A percentile compares a stretch with the other conserved stretches of the same genome.
These are phyloP conservation scores for Malthinus flaveolus DNA, from an alignment of 2,888 invertebrate species.

Conservation along the genomic window DNA sequence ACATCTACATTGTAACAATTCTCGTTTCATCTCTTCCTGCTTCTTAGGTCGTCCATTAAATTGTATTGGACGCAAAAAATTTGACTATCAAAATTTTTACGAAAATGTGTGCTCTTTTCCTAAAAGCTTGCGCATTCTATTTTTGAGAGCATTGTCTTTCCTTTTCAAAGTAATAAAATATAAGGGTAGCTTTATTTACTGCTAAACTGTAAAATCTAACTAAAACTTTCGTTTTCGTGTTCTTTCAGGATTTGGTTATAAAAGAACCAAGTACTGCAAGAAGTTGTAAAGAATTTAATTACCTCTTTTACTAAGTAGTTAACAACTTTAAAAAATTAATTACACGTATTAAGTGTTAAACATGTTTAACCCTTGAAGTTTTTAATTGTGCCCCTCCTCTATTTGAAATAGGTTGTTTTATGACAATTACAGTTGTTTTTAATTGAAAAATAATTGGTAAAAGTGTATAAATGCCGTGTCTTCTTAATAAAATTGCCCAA, in stretches of 20 bases:
- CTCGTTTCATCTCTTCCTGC: no score
- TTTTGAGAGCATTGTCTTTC: conserved; percentile 13
- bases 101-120: background rate
- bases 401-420: background rate
- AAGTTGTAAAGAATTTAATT: conserved; percentile 5
- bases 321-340: conserved; percentile 6
- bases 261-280: conserved; percentile 7
- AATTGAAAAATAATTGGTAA: no score
- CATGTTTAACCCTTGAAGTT: conserved; percentile 3
- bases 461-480: no score
- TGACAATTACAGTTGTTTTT: no score
- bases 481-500: no score
- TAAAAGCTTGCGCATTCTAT: conserved; percentile 5
- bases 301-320: conserved; percentile 6
- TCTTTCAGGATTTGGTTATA: conserved; percentile 7
- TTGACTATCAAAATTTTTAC: no score
- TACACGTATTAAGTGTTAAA: conserved; percentile 5
- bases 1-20: no score
- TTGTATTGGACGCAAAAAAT: no score
- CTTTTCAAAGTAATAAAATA: conserved; percentile 24
- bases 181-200: conserved; percentile 25
- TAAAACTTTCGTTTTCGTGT: conserved; percentile 6
- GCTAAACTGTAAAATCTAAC: conserved; percentile 19
- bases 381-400: background rate
- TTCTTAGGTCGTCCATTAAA: no score